phyloP scores from a whole-genome alignment of 2,113 vertebrate species.

The Percopsis transmontana region DNA sequence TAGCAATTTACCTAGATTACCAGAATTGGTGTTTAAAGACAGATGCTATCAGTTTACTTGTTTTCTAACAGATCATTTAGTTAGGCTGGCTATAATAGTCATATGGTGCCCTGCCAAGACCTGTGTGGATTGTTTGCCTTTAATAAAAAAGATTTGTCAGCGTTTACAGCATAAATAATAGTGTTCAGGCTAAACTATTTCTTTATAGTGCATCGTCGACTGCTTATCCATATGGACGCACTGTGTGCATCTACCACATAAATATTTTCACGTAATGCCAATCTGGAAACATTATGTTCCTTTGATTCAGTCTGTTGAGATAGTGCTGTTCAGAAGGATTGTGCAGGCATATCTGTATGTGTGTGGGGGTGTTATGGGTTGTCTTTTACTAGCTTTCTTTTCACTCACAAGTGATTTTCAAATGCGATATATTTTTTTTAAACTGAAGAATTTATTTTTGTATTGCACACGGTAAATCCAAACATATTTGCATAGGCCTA shows the following conservation, averaged over 20 bases:
- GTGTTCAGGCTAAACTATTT: slow-evolving; percentile 49
- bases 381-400: slow-evolving; percentile 55
- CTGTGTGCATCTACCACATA: slow-evolving; percentile 34
- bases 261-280: slow-evolving; percentile 39
- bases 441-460: too few relatives aligned
- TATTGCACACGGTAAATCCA: slow-evolving; percentile 46
- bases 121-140: slow-evolving; percentile 59
- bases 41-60: slow-evolving; percentile 32
- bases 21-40: slow-evolving; percentile 25
- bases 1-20: slow-evolving; percentile 35
- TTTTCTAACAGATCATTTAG: slow-evolving; percentile 54
- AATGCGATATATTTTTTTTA: too few relatives aligned
- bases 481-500: slow-evolving; percentile 64
- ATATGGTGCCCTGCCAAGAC: slow-evolving; percentile 55
- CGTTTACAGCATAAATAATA: slow-evolving; percentile 60
- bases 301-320: slow-evolving; percentile 40
- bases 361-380: slow-evolving; percentile 44
- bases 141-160: slow-evolving; percentile 58
- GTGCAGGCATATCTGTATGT: slow-evolving; percentile 51
- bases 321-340: slow-evolving; percentile 45
- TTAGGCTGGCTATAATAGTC: slow-evolving; percentile 44
- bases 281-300: slow-evolving; percentile 58
- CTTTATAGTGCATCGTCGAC: slow-evolving; percentile 40
- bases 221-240: slow-evolving; percentile 40
- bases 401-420: slow-evolving; percentile 22